Percentiles rank a stretch among this genome's conserved stretches.
phyloP scores from a whole-genome alignment of 37 sponge, comb jelly and placozoan genomes.

The Haliclona indistincta region DNA sequence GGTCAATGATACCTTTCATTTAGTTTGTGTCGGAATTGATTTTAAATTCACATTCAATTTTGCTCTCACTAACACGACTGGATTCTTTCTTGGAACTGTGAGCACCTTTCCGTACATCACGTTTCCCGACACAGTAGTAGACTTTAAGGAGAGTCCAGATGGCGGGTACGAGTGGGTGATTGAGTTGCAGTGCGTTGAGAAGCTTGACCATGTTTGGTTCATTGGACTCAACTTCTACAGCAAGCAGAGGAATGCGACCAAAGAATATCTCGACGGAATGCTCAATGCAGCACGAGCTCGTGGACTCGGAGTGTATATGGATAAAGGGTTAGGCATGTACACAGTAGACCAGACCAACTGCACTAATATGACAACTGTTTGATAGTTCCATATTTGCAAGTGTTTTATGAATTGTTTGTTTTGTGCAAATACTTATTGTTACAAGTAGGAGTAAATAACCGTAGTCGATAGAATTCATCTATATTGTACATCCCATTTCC shows the following conservation, averaged over 20 bases:
- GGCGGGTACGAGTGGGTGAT: conserved; percentile 61
- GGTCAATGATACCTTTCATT: conserved; percentile 46
- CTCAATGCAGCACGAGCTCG: conserved; percentile 31
- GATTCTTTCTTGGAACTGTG: conserved; percentile 33
- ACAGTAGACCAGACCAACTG: conserved; percentile 46
- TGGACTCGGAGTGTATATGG: conserved; percentile 52
- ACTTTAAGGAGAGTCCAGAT: conserved; percentile 21
- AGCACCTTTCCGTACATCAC: background rate
- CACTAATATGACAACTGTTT: too few relatives aligned
- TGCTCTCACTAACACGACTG: conserved; percentile 31
- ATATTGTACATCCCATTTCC: too few relatives aligned
- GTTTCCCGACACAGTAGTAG: conserved; percentile 58
- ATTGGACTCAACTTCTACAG: conserved; percentile 58
- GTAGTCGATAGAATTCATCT: too few relatives aligned
- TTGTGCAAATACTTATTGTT: too few relatives aligned
- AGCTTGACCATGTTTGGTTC: conserved; percentile 46
- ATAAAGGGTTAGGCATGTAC: conserved; percentile 12
- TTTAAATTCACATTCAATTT: conserved; percentile 22
- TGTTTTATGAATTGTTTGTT: too few relatives aligned
- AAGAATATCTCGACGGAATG: conserved; percentile 31
- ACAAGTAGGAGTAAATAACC: too few relatives aligned
- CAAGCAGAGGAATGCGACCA: background rate
- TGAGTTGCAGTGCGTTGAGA: conserved; percentile 64
- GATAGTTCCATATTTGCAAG: too few relatives aligned
- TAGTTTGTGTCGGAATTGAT: conserved; percentile 26